Percentiles rank a stretch among this genome's conserved stretches.
phyloP scores from a whole-genome alignment of 2,113 vertebrate genomes.

The Rhizomys pruinosus region DNA sequence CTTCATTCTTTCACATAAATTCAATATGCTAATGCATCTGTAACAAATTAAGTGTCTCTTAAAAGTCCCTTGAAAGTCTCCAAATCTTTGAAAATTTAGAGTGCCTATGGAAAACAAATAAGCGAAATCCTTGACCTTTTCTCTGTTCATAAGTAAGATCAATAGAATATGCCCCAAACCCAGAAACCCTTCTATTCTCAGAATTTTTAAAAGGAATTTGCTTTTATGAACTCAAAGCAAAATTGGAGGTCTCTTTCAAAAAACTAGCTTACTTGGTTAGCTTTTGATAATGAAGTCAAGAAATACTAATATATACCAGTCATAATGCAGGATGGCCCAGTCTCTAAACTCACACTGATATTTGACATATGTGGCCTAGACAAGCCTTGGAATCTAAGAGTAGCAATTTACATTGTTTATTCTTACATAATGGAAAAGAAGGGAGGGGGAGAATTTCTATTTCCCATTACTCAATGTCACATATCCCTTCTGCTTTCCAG shows the following conservation, averaged over 20 bases:
- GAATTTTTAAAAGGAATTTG: conserved; percentile 67
- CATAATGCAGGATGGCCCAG: conserved; percentile 28
- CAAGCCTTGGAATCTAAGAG: conserved; percentile 64
- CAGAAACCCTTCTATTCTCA: conserved; percentile 70
- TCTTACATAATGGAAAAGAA: conserved; percentile 65
- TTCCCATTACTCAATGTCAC: conserved; percentile 65
- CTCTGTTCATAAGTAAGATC: conserved; percentile 77
- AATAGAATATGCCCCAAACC: conserved; percentile 70
- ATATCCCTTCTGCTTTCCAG: conserved; percentile 41
- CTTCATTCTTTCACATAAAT: conserved; percentile 80
- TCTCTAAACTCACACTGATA: conserved; percentile 65
- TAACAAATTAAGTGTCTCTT: conserved; percentile 82
- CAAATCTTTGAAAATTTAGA: conserved; percentile 82
- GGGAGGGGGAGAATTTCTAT: conserved; percentile 55
- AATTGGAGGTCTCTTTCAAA: conserved; percentile 66
- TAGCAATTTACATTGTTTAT: conserved; percentile 73
- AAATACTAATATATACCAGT: conserved; percentile 70
- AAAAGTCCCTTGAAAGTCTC: conserved; percentile 81
- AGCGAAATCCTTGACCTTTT: conserved; percentile 82
- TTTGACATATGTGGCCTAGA: conserved; percentile 65
- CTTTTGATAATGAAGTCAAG: conserved; percentile 76
- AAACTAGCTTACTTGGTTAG: conserved; percentile 60
- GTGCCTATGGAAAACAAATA: conserved; percentile 82
- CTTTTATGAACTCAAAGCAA: conserved; percentile 71
- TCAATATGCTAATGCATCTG: conserved; percentile 83